Evolutionary conservation across 2,888 invertebrate genomes (phyloP).

Genomic region (Apotomis capreana): DNA sequence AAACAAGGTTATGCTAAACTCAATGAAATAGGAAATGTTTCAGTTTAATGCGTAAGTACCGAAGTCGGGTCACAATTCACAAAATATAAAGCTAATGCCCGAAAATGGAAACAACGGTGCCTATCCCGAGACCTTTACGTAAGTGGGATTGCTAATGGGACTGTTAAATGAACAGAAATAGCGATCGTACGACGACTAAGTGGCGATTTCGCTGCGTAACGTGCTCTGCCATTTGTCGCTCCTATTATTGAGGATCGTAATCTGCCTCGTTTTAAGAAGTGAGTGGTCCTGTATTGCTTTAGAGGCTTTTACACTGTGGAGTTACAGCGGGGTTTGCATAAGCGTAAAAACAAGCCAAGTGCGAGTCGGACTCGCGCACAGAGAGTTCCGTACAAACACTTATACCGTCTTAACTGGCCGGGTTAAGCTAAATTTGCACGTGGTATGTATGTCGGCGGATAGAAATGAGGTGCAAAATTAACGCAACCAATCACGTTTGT

Average conservation of each 20-base stretch:
- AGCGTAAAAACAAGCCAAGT: too few species aligned
- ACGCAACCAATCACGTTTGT: too few species aligned
- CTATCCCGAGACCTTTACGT: slow-evolving; percentile 23
- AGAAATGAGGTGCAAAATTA: too few species aligned
- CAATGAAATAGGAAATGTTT: not conserved
- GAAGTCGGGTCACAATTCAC: not conserved
- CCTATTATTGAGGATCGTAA: slow-evolving; percentile 14
- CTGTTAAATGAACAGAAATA: slow-evolving; percentile 26
- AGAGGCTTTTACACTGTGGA: not conserved
- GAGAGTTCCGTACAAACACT: too few species aligned
- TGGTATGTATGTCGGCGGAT: too few species aligned
- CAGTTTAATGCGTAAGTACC: not conserved
- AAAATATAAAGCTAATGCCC: not conserved
- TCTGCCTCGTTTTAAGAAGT: not conserved
- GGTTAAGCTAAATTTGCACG: too few species aligned
- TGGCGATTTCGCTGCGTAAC: slow-evolving; percentile 16
- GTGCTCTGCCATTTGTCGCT: slow-evolving; percentile 22
- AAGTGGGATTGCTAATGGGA: slow-evolving; percentile 17
- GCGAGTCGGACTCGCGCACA: too few species aligned
- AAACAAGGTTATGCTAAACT: too few species aligned
- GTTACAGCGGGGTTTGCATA: too few species aligned
- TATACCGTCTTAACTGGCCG: too few species aligned
- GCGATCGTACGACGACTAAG: slow-evolving; percentile 18
- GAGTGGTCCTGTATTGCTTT: not conserved
- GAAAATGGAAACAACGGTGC: slow-evolving; percentile 10